Evolutionary conservation across 2,888 invertebrate species (phyloP).

Genomic region (Drosophila peninsularis): DNA sequence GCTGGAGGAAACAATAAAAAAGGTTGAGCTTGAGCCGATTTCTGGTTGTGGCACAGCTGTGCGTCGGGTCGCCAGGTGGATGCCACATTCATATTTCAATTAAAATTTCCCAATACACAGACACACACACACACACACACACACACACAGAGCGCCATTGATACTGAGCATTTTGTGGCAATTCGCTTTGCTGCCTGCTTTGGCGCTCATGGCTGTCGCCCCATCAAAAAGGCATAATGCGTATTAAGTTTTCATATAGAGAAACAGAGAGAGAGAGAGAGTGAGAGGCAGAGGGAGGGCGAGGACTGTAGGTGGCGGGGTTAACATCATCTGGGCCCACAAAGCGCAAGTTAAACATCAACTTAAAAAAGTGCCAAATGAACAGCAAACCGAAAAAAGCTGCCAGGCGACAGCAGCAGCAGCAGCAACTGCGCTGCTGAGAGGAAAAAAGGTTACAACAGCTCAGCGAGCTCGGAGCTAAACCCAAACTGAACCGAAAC

Average conservation of each 20-base stretch:
- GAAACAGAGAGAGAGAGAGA: background rate
- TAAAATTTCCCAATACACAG: constrained; percentile 12
- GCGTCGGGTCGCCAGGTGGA: background rate
- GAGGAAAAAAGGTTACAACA: constrained; percentile 18
- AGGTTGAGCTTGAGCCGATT: constrained; percentile 1
- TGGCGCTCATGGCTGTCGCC: background rate
- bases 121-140: background rate
- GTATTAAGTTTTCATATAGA: constrained; percentile 33
- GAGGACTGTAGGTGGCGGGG: background rate
- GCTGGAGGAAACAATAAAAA: constrained; percentile 1
- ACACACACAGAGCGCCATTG: background rate
- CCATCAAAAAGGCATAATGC: constrained; percentile 31
- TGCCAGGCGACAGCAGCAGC: constrained; percentile 9
- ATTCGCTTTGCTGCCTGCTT: background rate
- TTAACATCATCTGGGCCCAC: constrained; percentile 15
- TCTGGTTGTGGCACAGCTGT: constrained; percentile 8
- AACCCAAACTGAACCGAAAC: constrained; percentile 15
- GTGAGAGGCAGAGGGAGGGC: background rate
- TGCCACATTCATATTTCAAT: constrained; percentile 32
- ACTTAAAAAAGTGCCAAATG: constrained; percentile 64
- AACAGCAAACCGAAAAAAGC: constrained; percentile 36
- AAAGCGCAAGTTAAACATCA: constrained; percentile 64
- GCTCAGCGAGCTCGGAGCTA: constrained; percentile 9
- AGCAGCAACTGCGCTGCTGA: background rate
- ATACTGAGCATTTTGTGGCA: background rate